These are phyloP conservation scores for Phaonia tiefii DNA, from an alignment of 2,888 invertebrate genomes.

Conservation along the genomic window DNA sequence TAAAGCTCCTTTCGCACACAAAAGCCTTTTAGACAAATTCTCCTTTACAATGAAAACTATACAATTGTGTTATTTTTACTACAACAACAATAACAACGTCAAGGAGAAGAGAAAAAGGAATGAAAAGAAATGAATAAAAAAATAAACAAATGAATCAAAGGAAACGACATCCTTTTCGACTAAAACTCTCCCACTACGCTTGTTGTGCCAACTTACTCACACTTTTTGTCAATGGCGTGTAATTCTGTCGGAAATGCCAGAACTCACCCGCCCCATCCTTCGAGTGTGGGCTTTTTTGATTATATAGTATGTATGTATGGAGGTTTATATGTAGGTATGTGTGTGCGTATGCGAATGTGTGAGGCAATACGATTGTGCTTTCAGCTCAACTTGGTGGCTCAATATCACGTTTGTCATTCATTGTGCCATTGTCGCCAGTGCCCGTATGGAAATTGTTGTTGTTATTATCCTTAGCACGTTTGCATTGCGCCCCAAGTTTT, in stretches of 20 bases:
- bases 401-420: constrained; percentile 60
- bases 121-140: background rate
- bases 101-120: no score
- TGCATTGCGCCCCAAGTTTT: constrained; percentile 52
- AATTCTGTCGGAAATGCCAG: constrained; percentile 38
- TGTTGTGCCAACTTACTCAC: background rate
- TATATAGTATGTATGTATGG: background rate
- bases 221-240: constrained; percentile 17
- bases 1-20: constrained; percentile 23
- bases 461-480: constrained; percentile 64
- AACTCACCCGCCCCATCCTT: constrained; percentile 58
- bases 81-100: no score
- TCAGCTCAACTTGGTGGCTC: constrained; percentile 68
- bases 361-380: constrained; percentile 65
- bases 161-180: constrained; percentile 16
- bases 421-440: constrained; percentile 1
- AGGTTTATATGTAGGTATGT: background rate
- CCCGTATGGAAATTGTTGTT: constrained; percentile 41
- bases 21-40: background rate
- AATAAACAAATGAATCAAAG: constrained; percentile 45
- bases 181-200: constrained; percentile 28
- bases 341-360: constrained; percentile 19
- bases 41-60: constrained; percentile 5
- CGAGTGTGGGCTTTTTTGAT: constrained; percentile 44
- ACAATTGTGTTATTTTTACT: constrained; percentile 6